Percentiles rank a stretch among this genome's conserved stretches.
Evolutionary conservation across 1,140 invertebrate species (phyloP).

Genomic region (Ostrea edulis): DNA sequence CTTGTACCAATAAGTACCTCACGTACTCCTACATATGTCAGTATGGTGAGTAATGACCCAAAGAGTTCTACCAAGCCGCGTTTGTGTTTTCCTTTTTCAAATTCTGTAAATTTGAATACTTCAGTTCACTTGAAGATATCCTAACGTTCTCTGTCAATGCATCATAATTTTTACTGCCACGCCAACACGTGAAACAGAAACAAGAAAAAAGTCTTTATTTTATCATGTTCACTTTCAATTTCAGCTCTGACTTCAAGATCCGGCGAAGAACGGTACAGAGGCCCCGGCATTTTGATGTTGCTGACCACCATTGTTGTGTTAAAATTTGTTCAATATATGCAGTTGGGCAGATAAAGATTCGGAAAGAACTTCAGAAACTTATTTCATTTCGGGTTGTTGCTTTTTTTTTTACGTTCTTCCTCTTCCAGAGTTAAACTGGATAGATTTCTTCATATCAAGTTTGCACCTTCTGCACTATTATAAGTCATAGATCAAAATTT

Average conservation of each 20-base stretch:
- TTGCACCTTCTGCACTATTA: not conserved
- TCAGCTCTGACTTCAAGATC: not conserved
- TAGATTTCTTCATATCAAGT: not conserved
- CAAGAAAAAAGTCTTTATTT: too few species aligned
- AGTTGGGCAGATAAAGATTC: not conserved
- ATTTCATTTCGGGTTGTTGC: not conserved
- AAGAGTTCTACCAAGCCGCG: not conserved
- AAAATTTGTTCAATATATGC: not conserved
- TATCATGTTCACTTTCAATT: not conserved
- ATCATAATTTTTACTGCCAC: too few species aligned
- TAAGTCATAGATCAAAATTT: too few species aligned
- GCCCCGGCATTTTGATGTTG: not conserved
- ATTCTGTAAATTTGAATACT: not conserved
- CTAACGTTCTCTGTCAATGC: not conserved
- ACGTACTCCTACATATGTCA: conserved; percentile 32
- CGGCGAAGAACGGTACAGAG: not conserved
- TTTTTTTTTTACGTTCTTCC: not conserved
- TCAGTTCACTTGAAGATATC: not conserved
- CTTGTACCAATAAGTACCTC: not conserved
- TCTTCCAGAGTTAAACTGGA: not conserved
- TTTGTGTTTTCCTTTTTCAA: not conserved
- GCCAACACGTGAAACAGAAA: too few species aligned
- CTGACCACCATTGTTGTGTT: not conserved
- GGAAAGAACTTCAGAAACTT: not conserved
- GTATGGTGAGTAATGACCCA: not conserved